These are phyloP conservation scores for Rambutsinella grinnellia DNA, from an alignment of 2,888 invertebrate genomes.

Conservation along the genomic window DNA sequence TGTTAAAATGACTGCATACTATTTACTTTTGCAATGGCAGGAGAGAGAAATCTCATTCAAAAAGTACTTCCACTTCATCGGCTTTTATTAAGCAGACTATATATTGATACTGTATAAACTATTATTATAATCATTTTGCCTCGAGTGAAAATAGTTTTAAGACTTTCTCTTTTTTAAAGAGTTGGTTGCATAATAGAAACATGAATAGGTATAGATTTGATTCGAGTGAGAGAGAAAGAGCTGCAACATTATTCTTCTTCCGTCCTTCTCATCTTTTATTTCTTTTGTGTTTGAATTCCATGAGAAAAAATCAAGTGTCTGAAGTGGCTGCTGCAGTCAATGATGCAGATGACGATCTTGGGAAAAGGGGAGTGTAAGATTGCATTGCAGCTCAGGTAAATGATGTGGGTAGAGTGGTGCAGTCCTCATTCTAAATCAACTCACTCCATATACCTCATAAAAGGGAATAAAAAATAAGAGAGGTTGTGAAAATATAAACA, in stretches of 20 bases:
- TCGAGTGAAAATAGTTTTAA: constrained; percentile 22
- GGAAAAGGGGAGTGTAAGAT: neutral
- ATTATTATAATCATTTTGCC: constrained; percentile 43
- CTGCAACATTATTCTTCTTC: constrained; percentile 11
- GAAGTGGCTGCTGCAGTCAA: too few relatives aligned
- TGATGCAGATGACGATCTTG: constrained; percentile 14
- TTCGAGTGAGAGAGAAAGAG: too few relatives aligned
- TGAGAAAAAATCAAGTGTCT: too few relatives aligned
- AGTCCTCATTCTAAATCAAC: neutral
- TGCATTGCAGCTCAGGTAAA: neutral
- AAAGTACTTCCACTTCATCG: constrained; percentile 40
- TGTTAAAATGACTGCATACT: too few relatives aligned
- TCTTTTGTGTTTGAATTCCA: neutral
- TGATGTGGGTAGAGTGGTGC: neutral
- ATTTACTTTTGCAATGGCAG: too few relatives aligned
- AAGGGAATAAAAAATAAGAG: constrained; percentile 7
- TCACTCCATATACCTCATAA: neutral
- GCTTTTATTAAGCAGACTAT: constrained; percentile 30
- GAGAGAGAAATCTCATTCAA: too few relatives aligned
- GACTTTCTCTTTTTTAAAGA: constrained; percentile 3
- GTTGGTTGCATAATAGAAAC: too few relatives aligned
- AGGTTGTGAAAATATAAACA: constrained; percentile 28
- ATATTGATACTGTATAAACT: neutral
- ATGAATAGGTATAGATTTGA: too few relatives aligned
- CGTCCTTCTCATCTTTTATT: constrained; percentile 11